Evolutionary conservation across 2,113 vertebrate genomes (phyloP), one percentile per base, ranked within the genome.

Genomic region (Centropristis striata): DNA sequence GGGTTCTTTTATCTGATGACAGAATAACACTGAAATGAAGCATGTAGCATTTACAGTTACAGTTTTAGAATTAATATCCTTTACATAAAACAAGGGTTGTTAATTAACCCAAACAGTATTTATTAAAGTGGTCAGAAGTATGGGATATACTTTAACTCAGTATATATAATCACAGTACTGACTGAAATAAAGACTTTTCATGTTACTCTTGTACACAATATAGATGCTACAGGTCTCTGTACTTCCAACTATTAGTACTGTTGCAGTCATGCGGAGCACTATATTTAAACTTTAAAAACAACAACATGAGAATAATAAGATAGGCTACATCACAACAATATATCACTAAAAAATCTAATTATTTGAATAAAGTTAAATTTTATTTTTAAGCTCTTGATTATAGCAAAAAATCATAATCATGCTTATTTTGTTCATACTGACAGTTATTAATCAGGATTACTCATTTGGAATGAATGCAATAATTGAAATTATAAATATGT

Each of bases 121-220:
- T 0, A 27, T 54, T 28, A 53, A 15, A 58, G 16, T 4, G 32
- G 15, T n/a, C n/a, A n/a, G n/a, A n/a, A n/a, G n/a, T n/a, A n/a
- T n/a, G n/a, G n/a, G n/a, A n/a, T n/a, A n/a, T n/a, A n/a, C n/a
- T n/a, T n/a, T 44, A 14, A 66, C 27, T 51, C 18, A 20, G 5
- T 13, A n/a, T n/a, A n/a, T 23, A 61, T 36, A 66, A 66, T 36
- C 27, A 66, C 27, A 49, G 44, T 65, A n/a, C 10, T 57, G 14
- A 4, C n/a, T 37, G 20, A 41, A 36, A 47, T 21, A 47, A 53
- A 74, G 32, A 20, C 21, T 64, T n/a, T n/a, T 25, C 27, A 11
- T 54, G 4, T 66, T 66, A 23, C 47, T 39, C 47, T n/a, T 65
- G 25, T 32, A 68, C 36, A 41, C 9, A 25, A 53, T 41, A 25